Percentiles rank a stretch among this genome's conserved stretches.
Conservation (phyloP, 2,797 vertebrate species). For the Neosalanx taihuensis region DNA sequence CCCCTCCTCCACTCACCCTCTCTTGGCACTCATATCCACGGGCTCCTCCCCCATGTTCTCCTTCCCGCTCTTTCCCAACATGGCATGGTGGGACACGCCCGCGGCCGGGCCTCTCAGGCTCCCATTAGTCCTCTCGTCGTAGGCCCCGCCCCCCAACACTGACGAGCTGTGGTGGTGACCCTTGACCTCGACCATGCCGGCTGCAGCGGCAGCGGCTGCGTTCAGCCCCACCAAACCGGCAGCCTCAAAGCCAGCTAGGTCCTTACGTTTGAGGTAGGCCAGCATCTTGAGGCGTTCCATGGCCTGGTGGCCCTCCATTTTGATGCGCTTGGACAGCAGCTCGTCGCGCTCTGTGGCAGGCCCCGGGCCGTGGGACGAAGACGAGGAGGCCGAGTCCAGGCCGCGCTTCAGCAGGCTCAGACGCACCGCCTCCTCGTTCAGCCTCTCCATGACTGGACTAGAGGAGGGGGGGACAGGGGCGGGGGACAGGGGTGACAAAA, state of each 20-base stretch:
- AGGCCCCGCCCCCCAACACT: conserved; percentile 52
- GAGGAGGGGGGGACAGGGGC: background rate
- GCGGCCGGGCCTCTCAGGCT: conserved; percentile 68
- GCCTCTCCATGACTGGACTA: conserved; percentile 83
- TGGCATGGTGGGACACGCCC: conserved; percentile 57
- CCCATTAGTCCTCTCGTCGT: conserved; percentile 91
- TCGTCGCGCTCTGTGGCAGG: conserved; percentile 79
- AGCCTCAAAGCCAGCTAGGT: conserved; percentile 79
- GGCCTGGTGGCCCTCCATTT: conserved; percentile 94
- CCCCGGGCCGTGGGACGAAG: conserved; percentile 11
- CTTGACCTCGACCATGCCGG: conserved; percentile 16
- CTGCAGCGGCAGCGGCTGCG: background rate
- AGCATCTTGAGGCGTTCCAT: conserved; percentile 97
- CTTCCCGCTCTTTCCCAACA: conserved; percentile 80
- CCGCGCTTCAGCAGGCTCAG: conserved; percentile 90
- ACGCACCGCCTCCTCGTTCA: conserved; percentile 91
- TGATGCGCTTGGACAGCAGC: conserved; percentile 86
- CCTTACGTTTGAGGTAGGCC: conserved; percentile 90
- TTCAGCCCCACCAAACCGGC: conserved; percentile 9
- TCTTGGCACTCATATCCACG: conserved; percentile 92
- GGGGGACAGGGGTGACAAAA: background rate
- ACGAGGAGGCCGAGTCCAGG: conserved; percentile 72
- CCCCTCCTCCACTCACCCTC: conserved; percentile 70
- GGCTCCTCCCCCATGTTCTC: conserved; percentile 93
- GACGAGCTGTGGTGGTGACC: conserved; percentile 35